Conservation (phyloP, 2,797 vertebrate genomes). For the Mastacembelus armatus region DNA sequence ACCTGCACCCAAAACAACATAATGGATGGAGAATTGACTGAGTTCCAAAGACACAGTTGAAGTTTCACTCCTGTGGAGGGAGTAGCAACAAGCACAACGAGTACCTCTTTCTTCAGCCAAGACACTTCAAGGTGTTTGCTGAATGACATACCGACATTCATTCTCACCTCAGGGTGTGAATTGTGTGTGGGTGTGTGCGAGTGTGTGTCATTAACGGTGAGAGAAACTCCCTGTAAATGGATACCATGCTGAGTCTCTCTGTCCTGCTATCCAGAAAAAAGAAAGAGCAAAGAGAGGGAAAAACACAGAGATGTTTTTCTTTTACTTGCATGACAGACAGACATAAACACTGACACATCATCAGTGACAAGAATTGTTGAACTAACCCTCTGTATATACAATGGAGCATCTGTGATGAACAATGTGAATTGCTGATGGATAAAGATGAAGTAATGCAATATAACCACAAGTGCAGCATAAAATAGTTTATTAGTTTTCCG, state of each 20-base stretch:
- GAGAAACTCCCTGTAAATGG: slow-evolving; percentile 75
- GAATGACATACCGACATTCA: slow-evolving; percentile 65
- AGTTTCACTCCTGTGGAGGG: slow-evolving; percentile 39
- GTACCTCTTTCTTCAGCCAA: slow-evolving; percentile 46
- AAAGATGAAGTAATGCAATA: slow-evolving; percentile 1
- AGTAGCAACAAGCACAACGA: slow-evolving; percentile 35
- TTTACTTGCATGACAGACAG: slow-evolving; percentile 53
- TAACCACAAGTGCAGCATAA: neutral
- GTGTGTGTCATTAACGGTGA: slow-evolving; percentile 43
- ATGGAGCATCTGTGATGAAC: slow-evolving; percentile 36
- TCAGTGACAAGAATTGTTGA: slow-evolving; percentile 35
- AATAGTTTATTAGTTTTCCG: too few species aligned
- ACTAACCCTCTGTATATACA: slow-evolving; percentile 18
- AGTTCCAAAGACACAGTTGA: slow-evolving; percentile 27
- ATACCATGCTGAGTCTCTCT: slow-evolving; percentile 52
- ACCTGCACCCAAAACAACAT: slow-evolving; percentile 37
- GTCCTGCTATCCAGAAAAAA: slow-evolving; percentile 24
- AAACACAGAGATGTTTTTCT: slow-evolving; percentile 50
- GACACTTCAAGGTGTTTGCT: slow-evolving; percentile 50
- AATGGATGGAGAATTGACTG: slow-evolving; percentile 33
- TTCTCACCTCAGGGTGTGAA: slow-evolving; percentile 69
- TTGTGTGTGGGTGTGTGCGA: too few species aligned
- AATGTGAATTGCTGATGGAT: slow-evolving; percentile 16
- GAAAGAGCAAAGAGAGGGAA: slow-evolving; percentile 27
- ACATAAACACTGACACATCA: slow-evolving; percentile 56